Conservation (phyloP, 2,113 vertebrate species). For the Paramormyrops kingsleyae region DNA sequence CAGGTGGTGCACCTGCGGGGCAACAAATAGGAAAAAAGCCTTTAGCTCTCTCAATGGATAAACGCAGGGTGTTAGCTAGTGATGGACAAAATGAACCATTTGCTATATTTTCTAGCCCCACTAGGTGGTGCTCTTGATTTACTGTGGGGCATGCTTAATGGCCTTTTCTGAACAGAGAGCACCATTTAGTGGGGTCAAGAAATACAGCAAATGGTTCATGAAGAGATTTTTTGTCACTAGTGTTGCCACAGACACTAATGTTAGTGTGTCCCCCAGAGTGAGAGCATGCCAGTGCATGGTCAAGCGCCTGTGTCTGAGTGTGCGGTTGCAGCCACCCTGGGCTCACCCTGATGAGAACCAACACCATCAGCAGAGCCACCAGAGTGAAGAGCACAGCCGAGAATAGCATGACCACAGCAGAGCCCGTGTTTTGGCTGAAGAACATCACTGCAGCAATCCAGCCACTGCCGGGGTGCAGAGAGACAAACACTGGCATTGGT, state of each 20-base stretch:
- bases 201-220: not conserved
- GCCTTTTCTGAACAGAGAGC: not conserved
- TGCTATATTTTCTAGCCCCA: not conserved
- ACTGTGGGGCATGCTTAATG: not conserved
- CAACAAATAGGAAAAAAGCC: not conserved
- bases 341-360: constrained; percentile 77
- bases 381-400: constrained; percentile 78
- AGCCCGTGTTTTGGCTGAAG: constrained; percentile 65
- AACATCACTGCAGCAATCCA: constrained; percentile 77
- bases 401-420: constrained; percentile 84
- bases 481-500: not conserved
- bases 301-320: not conserved
- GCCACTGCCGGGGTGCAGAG: constrained; percentile 58
- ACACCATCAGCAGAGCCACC: constrained; percentile 63
- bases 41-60: not conserved
- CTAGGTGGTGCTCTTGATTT: not conserved
- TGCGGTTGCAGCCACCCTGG: not conserved
- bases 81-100: not conserved
- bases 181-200: not conserved
- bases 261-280: not conserved
- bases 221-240: not conserved
- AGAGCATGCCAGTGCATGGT: not conserved
- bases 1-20: constrained; percentile 77
- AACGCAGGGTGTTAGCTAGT: not conserved
- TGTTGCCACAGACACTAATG: too few relatives aligned